Evolutionary conservation across 2,113 vertebrate species (phyloP), one percentile per base, ranked within the genome.

Genomic region (Melanotaenia duboulayi): DNA sequence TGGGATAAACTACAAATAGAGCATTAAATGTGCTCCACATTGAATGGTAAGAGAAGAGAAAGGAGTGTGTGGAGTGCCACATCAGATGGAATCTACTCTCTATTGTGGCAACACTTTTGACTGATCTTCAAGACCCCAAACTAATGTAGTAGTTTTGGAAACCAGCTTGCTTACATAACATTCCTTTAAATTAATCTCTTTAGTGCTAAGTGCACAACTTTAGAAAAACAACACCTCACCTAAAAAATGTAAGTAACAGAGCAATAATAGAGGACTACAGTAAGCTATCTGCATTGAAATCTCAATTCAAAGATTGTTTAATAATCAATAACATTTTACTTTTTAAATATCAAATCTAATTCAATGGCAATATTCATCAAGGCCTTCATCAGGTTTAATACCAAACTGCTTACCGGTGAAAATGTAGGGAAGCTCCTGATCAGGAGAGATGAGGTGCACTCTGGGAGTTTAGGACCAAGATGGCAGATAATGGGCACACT

Each of bases 21-120:
- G 92, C 92, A 94, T 91, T 91, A 93, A 91, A 93, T 93, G 46
- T 89, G 90, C 78, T 90, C 87, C 83, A 91, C 85, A 91, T 90
- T 86, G 65, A 84, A 82, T 66, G 68, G 72, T 52, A 75, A 74
- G 28, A 76, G 71, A 74, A 74, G 69, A 65, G 74, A 46, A 23
- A 50, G 46, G 37, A 68, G 66, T 19, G 71, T 51, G 68, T 40
- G 65, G 44, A 46, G 76, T n/a, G 12, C 5, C 51, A 23, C 17
- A 46, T 82, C 78, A 80, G 42, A 74, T 50, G 16, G 76, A 70
- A 75, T 82, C 64, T 80, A 74, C 60, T 83, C 78, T 64, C 59
- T 76, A 69, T 81, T 83, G 28, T 1, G 75, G 65, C 35, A 10
- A 72, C 56, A 28, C 20, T 58, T 52, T 39, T 80, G 76, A 55